Percentiles rank a stretch among this genome's conserved stretches.
phyloP scores from a whole-genome alignment of 2,888 invertebrate genomes.

The Eupithecia vulgata region DNA sequence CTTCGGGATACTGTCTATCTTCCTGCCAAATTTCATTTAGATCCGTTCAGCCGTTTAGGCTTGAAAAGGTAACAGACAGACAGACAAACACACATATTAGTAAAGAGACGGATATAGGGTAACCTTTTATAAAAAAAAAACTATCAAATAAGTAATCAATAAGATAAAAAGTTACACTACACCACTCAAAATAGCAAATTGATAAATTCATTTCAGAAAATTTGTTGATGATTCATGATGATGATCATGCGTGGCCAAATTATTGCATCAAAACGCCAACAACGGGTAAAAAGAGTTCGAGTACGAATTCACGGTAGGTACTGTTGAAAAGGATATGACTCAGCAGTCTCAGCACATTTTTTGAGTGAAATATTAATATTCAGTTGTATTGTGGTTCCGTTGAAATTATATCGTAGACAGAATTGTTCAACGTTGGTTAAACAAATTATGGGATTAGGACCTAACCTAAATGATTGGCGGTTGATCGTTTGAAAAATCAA shows the following conservation, averaged over 20 bases:
- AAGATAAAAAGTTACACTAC: neutral
- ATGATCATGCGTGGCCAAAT: conserved; percentile 49
- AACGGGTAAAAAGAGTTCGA: conserved; percentile 30
- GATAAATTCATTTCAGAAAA: neutral
- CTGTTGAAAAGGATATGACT: conserved; percentile 14
- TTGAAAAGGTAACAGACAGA: no score
- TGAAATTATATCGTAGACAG: no score
- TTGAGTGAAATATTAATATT: conserved; percentile 5
- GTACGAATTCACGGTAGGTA: conserved; percentile 19
- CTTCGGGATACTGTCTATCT: no score
- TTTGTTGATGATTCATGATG: neutral
- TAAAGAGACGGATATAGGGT: no score
- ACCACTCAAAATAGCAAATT: neutral
- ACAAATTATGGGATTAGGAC: no score
- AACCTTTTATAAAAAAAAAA: no score
- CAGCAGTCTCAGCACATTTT: conserved; percentile 11
- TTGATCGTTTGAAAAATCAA: neutral
- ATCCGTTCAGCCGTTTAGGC: no score
- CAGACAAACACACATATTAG: no score
- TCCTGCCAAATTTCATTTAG: no score
- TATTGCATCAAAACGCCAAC: conserved; percentile 45
- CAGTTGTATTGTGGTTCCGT: no score
- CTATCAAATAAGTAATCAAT: no score
- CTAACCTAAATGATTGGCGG: neutral
- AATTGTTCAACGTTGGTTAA: no score